Base-by-base conservation (phyloP, 2,888 invertebrate genomes). In the Drosophila mettleri region DNA sequence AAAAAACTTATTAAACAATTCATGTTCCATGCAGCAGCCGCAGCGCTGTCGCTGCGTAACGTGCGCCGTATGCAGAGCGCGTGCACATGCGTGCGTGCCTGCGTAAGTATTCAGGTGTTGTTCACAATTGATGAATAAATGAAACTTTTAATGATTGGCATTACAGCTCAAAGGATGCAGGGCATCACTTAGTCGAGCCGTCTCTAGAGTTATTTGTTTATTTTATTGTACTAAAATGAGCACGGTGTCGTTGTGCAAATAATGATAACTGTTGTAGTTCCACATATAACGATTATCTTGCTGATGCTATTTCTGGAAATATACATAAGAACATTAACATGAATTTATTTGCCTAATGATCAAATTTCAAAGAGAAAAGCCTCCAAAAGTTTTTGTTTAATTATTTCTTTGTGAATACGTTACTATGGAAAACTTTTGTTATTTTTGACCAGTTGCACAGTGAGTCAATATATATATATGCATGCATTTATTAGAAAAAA, bases 251-350 rank as follows among this genome's bases (percentile, higher is more conserved):
- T 33, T 39, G 10, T 20, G 16, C 10, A 8, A 64, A 20, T 4
- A 34, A 33, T 33, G 16, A 16, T 20, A 43, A 36, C 10, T 36
- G 34, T 36, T 33, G 10, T n/a, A 27, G 36, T n/a, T n/a, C n/a
- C n/a, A n/a, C n/a, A n/a, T 22, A 39, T 22, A 31, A 54, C 27
- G 7, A 5, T n/a, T 10, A 45, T 24, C 12, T 41, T 14, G 6
- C 33, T 38, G 10, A 46, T 27, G 16, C 8, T 29, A 31, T 1
- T 6, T 27, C 75, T 71, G 52, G n/a, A 74, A 69, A 36, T 39
- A 74, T 22, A 36, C 34, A 74, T 22, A 55, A 69, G 9, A 20
- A 9, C 27, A 41, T 34, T 46, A n/a, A n/a, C n/a, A n/a, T 5
- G 18, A 24, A 24, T 36, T 31, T 2, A n/a, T 38, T 49, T 7